Base-by-base conservation (phyloP, 2,797 vertebrate species). In the Astyanax mexicanus region DNA sequence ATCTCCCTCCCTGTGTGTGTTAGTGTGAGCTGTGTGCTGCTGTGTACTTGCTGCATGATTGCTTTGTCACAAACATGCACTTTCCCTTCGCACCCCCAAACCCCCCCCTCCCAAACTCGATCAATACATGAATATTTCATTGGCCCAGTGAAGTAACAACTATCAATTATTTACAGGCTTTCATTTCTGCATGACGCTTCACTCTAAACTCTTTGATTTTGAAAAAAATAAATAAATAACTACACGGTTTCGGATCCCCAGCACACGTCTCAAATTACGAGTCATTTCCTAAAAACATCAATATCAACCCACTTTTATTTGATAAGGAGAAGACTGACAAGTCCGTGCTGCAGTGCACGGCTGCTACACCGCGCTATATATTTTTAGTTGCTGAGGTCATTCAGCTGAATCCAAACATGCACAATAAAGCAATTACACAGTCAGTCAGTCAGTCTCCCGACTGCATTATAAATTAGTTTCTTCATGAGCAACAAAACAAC, bases 61-160 rank as follows among this genome's bases (percentile, higher is more conserved):
- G 58, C 69, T 73, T 80, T 74, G 80, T 80, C 75, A 74, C 69
- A 79, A 74, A 65, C 52, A 74, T 55, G 27, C 29, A 66, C 70
- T 78, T 67, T 55, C 0, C 29, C 67, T 47, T 0, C 17, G 47
- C 74, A 6, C 38, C 8, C 3, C n/a, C n/a, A n/a, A n/a, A n/a
- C n/a, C n/a, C n/a, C n/a, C 29, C 29, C 49, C 27, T 67, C 72
- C 35, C 60, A 45, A 25, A 57, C 12, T 15, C 51, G 19, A 68
- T 79, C 67, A 51, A 77, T 77, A 64, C 60, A 79, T 82, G 12
- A 62, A 80, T 79, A 74, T 80, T 84, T 80, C 19, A 84, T 82
- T 70, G 62, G 37, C 37, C 58, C 61, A 61, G 45, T 80, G 71
- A 80, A 75, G 71, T 64, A 81, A 72, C 40, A 67, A 44, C 10